These are phyloP conservation scores for Macaria notata DNA, from an alignment of 2,888 invertebrate species.

Conservation along the genomic window DNA sequence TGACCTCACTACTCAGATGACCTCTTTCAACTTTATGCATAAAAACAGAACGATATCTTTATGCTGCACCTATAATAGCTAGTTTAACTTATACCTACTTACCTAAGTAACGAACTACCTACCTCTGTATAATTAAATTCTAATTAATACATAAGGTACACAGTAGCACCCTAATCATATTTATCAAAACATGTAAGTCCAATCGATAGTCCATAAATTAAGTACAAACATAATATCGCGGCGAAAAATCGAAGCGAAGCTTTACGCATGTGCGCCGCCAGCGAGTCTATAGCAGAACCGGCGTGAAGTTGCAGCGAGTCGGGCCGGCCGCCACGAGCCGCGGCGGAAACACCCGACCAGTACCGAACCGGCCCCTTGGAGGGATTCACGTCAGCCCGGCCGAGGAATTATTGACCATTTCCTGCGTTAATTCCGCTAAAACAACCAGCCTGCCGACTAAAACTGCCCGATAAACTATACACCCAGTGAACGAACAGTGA, in stretches of 20 bases:
- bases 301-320: constrained; percentile 47
- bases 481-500: constrained; percentile 53
- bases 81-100: too few relatives aligned
- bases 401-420: constrained; percentile 72
- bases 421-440: constrained; percentile 58
- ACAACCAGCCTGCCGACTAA: constrained; percentile 49
- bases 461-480: constrained; percentile 49
- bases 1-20: background rate
- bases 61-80: too few relatives aligned
- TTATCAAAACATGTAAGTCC: too few relatives aligned
- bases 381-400: constrained; percentile 63
- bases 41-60: too few relatives aligned
- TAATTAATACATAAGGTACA: too few relatives aligned
- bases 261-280: constrained; percentile 57
- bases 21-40: too few relatives aligned
- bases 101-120: too few relatives aligned
- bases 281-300: constrained; percentile 20
- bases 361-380: constrained; percentile 62
- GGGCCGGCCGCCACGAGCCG: constrained; percentile 41
- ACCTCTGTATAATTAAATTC: too few relatives aligned
- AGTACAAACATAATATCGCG: constrained; percentile 25
- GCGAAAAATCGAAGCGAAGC: constrained; percentile 47
- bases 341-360: constrained; percentile 67
- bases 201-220: constrained; percentile 34
- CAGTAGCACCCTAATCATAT: too few relatives aligned